Base-by-base conservation (phyloP, 2,888 invertebrate species). In the Mimas tiliae region DNA sequence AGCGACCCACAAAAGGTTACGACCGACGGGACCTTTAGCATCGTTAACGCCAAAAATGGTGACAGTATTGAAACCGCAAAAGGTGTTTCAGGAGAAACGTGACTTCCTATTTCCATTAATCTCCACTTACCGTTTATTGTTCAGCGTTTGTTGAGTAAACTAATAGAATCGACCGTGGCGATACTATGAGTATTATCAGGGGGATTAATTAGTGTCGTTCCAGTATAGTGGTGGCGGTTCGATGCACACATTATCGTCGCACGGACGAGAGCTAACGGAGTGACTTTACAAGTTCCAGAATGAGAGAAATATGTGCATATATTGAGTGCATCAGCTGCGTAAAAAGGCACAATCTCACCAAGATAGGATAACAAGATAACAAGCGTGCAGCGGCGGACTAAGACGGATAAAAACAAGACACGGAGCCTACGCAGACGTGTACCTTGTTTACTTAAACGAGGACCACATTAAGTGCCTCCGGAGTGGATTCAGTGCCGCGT, bases 321-420 rank as follows among this genome's bases (percentile, higher is more conserved):
- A 84, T 85, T 83, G 80, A 86, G 79, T 79, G 80, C 82, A 84
- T 82, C 82, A 83, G 82, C 80, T 82, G 82, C 79, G 82, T 88
- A 93, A 92, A 92, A 91, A 91, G 89, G 88, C 82, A 89, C 87
- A 90, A 91, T 91, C 91, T 89, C 82, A 78, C 78, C 84, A 83
- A 89, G 93, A 92, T 93, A 91, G 91, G 90, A 90, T 92, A 93
- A 93, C 92, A 92, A 92, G 93, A 92, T 93, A 93, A 93, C 90
- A 87, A 92, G 87, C 91, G 86, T 86, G 86, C 85, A 89, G 86
- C 90, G 89, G 85, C 82, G 78, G 81, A 84, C 85, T 85, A 87
- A 89, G 90, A 90, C 81, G 86, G 90, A 90, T 88, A 92, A 91
- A 92, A 91, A 91, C 90, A 87, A 86, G 88, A 86, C 87, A 79